phyloP scores from a whole-genome alignment of 2,888 invertebrate species.

The Pardosa pseudoannulata region DNA sequence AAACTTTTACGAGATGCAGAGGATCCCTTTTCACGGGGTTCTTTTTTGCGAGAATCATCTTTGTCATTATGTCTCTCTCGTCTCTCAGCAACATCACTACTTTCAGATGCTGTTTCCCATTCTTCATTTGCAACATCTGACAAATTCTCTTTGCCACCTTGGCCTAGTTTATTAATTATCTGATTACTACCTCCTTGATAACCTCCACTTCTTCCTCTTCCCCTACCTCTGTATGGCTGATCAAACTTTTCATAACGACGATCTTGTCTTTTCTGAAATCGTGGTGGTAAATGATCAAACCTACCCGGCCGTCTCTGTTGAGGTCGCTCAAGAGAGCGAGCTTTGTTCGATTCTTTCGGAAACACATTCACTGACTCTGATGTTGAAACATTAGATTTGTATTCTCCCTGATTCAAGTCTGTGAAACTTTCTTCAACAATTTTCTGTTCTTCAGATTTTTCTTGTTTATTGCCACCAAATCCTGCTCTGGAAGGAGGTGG shows the following conservation, averaged over 20 bases:
- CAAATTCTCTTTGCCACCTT: constrained; percentile 77
- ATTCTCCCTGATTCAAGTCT: constrained; percentile 50
- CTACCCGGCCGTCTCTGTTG: constrained; percentile 65
- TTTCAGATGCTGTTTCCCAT: constrained; percentile 89
- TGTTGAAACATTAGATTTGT: constrained; percentile 32
- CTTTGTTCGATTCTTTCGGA: constrained; percentile 51
- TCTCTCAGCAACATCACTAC: constrained; percentile 82
- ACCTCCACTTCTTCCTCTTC: constrained; percentile 73
- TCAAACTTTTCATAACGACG: constrained; percentile 51
- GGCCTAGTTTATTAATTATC: constrained; percentile 49
- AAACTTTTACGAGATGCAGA: constrained; percentile 75
- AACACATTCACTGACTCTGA: constrained; percentile 46
- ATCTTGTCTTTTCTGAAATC: constrained; percentile 72
- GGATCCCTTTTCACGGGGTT: constrained; percentile 60
- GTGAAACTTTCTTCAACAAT: constrained; percentile 69
- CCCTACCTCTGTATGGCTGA: constrained; percentile 76
- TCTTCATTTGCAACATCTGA: constrained; percentile 78
- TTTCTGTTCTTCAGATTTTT: constrained; percentile 75
- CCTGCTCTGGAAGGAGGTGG: constrained; percentile 89
- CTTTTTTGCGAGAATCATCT: constrained; percentile 75
- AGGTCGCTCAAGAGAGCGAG: constrained; percentile 65
- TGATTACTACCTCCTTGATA: constrained; percentile 42
- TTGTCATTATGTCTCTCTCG: constrained; percentile 75
- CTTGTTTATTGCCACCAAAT: constrained; percentile 78
- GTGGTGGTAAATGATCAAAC: constrained; percentile 69